Conservation (phyloP, 2,113 vertebrate species). For the Lamprologus speciosus region DNA sequence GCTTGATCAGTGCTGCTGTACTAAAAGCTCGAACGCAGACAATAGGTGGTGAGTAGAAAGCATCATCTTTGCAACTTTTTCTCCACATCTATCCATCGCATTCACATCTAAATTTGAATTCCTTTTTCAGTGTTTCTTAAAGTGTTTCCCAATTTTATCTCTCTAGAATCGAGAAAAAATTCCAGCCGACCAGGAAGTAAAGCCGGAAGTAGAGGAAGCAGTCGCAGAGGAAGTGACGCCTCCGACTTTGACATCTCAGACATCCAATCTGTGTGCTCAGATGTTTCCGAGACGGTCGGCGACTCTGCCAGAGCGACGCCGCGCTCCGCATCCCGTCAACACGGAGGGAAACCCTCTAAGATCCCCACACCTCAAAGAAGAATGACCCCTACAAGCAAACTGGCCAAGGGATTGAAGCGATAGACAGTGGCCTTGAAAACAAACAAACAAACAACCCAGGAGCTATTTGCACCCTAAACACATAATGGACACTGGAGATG, state of each 20-base stretch:
- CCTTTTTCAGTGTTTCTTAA: neutral
- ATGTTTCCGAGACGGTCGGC: slow-evolving; percentile 82
- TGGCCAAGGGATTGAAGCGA: slow-evolving; percentile 88
- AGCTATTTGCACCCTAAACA: slow-evolving; percentile 44
- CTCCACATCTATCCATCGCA: neutral
- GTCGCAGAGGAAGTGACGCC: slow-evolving; percentile 90
- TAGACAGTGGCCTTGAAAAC: slow-evolving; percentile 74
- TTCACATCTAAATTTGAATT: neutral
- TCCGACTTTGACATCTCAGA: slow-evolving; percentile 99
- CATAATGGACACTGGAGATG: slow-evolving; percentile 58
- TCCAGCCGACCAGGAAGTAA: slow-evolving; percentile 91
- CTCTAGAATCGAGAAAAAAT: slow-evolving; percentile 76
- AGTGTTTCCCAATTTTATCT: neutral
- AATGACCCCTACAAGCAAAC: slow-evolving; percentile 80
- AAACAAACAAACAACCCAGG: slow-evolving; percentile 15
- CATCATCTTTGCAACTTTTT: neutral
- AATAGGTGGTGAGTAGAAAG: slow-evolving; percentile 69
- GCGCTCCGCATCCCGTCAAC: slow-evolving; percentile 79
- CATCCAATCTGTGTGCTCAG: slow-evolving; percentile 95
- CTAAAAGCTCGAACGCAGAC: slow-evolving; percentile 83
- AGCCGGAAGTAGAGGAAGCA: slow-evolving; percentile 93
- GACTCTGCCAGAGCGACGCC: slow-evolving; percentile 74
- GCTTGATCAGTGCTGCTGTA: slow-evolving; percentile 84
- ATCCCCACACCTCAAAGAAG: slow-evolving; percentile 92
- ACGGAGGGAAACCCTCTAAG: slow-evolving; percentile 86